Conservation (phyloP, 2,113 vertebrate genomes). For the Myotis davidii region DNA sequence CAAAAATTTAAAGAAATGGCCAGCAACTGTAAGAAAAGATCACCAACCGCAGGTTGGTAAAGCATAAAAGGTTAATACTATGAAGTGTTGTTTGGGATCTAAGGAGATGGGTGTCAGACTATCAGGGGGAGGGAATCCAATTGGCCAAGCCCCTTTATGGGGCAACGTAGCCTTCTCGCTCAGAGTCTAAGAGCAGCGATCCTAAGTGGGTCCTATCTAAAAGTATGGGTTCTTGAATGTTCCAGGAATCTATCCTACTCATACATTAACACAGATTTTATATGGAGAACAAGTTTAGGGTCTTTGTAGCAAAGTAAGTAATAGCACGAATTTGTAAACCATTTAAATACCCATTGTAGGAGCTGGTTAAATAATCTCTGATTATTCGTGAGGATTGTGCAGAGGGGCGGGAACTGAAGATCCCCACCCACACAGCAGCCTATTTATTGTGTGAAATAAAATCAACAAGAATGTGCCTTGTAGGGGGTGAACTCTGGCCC, state of each 20-base stretch:
- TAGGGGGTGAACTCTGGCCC: no score
- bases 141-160: no score
- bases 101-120: no score
- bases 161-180: not conserved
- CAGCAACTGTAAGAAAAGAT: not conserved
- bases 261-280: not conserved
- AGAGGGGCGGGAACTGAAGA: not conserved
- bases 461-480: not conserved
- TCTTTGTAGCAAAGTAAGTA: not conserved
- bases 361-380: not conserved
- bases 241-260: not conserved
- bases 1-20: not conserved
- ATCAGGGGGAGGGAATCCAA: not conserved
- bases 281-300: no score
- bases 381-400: rapidly evolving
- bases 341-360: not conserved
- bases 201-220: not conserved
- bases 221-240: not conserved
- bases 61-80: not conserved
- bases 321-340: rapidly evolving
- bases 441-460: not conserved
- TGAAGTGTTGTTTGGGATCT: not conserved
- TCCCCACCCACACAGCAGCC: not conserved
- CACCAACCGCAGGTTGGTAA: not conserved
- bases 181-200: no score